These are phyloP conservation scores for Triplophysa tibetana DNA, from an alignment of 2,113 vertebrate species.

Conservation along the genomic window DNA sequence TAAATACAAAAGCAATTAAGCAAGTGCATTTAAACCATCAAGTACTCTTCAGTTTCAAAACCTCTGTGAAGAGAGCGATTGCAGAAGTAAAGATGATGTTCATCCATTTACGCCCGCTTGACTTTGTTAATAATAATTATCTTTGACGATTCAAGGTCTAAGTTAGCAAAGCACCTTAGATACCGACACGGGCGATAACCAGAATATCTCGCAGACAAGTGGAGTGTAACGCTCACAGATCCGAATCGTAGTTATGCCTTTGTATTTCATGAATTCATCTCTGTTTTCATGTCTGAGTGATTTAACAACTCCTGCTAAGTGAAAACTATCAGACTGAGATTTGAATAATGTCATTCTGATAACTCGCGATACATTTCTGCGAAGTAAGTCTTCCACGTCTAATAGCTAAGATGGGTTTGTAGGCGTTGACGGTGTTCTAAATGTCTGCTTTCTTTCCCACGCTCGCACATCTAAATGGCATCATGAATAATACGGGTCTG, in stretches of 20 bases:
- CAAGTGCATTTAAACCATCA: constrained; percentile 31
- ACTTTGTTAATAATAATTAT: constrained; percentile 35
- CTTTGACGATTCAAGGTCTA: constrained; percentile 15
- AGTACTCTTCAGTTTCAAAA: constrained; percentile 38
- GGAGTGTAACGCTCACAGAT: constrained; percentile 22
- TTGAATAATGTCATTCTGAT: constrained; percentile 40
- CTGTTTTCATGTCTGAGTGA: constrained; percentile 22
- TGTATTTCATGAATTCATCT: constrained; percentile 5
- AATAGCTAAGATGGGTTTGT: constrained; percentile 32
- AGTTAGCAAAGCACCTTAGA: constrained; percentile 23
- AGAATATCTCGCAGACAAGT: constrained; percentile 15
- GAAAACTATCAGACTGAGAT: constrained; percentile 20
- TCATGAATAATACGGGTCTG: constrained; percentile 22
- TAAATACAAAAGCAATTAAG: constrained; percentile 47
- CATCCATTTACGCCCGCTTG: neutral
- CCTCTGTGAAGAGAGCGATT: constrained; percentile 4
- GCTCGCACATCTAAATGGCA: constrained; percentile 12
- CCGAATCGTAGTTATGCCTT: constrained; percentile 18
- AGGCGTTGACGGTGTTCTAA: constrained; percentile 10
- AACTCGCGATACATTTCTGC: constrained; percentile 39
- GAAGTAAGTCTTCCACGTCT: constrained; percentile 25
- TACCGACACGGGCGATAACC: constrained; percentile 16
- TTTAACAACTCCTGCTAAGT: constrained; percentile 34
- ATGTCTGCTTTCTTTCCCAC: constrained; percentile 12
- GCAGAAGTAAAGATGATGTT: neutral